phyloP scores from a whole-genome alignment of 2,888 invertebrate species.

The Dyspetes luteomarginatus region DNA sequence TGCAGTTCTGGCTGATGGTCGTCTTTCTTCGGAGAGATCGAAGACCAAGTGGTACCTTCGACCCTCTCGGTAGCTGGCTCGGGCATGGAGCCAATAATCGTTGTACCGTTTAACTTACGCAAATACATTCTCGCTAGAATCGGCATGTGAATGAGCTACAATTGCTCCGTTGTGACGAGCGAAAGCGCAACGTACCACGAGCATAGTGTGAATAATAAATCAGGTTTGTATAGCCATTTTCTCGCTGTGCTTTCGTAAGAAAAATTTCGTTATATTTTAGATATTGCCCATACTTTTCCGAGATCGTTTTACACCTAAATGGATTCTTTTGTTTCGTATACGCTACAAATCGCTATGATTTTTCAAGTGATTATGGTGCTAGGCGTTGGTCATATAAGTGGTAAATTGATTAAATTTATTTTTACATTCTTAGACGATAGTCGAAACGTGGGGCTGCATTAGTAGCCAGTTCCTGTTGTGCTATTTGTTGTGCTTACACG shows the following conservation, averaged over 20 bases:
- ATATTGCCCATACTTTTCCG: not conserved
- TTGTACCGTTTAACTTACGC: constrained; percentile 71
- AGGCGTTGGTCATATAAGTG: too few species aligned
- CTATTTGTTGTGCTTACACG: too few species aligned
- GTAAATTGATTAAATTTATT: too few species aligned
- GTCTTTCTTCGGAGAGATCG: not conserved
- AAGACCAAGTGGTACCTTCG: constrained; percentile 27
- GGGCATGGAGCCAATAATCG: constrained; percentile 66
- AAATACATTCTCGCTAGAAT: constrained; percentile 71
- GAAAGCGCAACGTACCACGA: constrained; percentile 25
- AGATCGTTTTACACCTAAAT: too few species aligned
- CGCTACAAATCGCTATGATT: too few species aligned
- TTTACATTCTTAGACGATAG: too few species aligned
- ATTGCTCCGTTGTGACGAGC: constrained; percentile 24
- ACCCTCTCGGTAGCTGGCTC: constrained; percentile 39
- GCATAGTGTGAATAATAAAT: constrained; percentile 35
- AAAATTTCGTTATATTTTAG: not conserved
- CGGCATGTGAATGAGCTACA: constrained; percentile 49
- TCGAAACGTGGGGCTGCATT: too few species aligned
- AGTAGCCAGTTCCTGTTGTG: too few species aligned
- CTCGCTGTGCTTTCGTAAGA: not conserved
- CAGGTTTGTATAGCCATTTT: not conserved
- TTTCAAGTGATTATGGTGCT: too few species aligned
- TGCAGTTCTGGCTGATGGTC: not conserved
- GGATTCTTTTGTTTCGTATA: too few species aligned